A percentile compares a stretch with the other conserved stretches of the same genome.
Evolutionary conservation across 2,888 invertebrate genomes (phyloP).

Genomic region (Ormia ochracea): DNA sequence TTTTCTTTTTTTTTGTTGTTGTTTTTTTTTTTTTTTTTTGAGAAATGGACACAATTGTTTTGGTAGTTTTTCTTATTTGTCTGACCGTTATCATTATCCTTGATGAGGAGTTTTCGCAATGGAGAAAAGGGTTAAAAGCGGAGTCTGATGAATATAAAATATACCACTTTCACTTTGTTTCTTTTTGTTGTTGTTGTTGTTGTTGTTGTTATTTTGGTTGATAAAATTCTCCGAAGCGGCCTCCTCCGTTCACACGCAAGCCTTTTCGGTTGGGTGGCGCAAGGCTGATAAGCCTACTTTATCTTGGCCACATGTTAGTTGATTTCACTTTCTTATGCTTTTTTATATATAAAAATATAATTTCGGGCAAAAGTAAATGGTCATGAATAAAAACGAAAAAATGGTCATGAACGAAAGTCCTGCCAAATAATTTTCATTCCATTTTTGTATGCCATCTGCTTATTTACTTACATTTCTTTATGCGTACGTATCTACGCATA

Average conservation of each 20-base stretch:
- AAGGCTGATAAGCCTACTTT: conserved; percentile 60
- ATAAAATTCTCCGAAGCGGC: neutral
- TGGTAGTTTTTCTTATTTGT: conserved; percentile 15
- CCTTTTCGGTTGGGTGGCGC: conserved; percentile 6
- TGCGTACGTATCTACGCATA: conserved; percentile 60
- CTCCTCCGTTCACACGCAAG: neutral
- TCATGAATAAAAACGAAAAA: conserved; percentile 62
- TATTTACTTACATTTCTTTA: too few relatives aligned
- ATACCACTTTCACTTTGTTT: conserved; percentile 54
- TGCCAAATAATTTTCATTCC: conserved; percentile 49
- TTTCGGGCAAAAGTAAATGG: conserved; percentile 33
- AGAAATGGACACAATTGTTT: conserved; percentile 45
- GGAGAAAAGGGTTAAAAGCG: conserved; percentile 55
- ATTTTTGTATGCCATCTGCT: conserved; percentile 3
- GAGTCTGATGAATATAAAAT: conserved; percentile 44
- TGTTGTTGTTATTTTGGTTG: too few relatives aligned
- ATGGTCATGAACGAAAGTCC: conserved; percentile 57
- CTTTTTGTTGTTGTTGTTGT: too few relatives aligned
- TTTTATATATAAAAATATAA: neutral
- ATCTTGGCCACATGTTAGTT: conserved; percentile 56
- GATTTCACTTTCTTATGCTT: neutral
- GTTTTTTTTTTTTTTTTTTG: neutral
- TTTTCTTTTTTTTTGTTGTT: neutral
- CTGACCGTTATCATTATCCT: conserved; percentile 66
- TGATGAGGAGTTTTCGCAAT: conserved; percentile 29